Base-by-base conservation (phyloP, 2,888 invertebrate species). In the Zeuzera pyrina region DNA sequence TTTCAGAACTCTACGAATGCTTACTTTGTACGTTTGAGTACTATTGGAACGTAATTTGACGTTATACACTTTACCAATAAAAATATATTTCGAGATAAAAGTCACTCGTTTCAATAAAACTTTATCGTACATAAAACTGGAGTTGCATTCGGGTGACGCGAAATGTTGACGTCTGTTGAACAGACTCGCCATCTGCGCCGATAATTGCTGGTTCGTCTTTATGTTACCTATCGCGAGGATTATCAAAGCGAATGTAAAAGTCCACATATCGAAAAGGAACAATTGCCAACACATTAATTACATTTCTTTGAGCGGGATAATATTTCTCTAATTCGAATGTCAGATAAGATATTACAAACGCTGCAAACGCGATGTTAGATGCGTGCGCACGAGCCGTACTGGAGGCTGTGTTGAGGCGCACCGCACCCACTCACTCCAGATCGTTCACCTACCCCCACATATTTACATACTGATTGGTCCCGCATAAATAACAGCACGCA, bases 391-490 rank as follows among this genome's bases (percentile, higher is more conserved):
- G 61, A 63, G 63, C 63, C 68, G 57, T 70, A 62, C 57, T 55
- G 58, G 50, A 77, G 72, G 74, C 78, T 78, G 72, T 60, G 55
- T 53, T 55, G 43, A 38, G 42, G 41, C 45, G 51, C 57, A 46
- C 58, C 51, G 57, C 78, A 62, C 79, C 74, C 77, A 77, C 79
- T 64, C 76, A 62, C 58, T 61, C 64, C 60, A 69, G 78, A 73
- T 63, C 77, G 54, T 77, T 81, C 78, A 74, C 73, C 74, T 68
- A 78, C 71, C 73, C 30, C 72, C 55, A 72, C 62, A 70, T 88
- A 51, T 79, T 79, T 71, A 67, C 77, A 79, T 77, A 76, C 69
- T 73, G 78, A 79, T 79, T 76, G 72, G 60, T 58, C 52, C 52
- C 55, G 63, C 63, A 58, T 70, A 70, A 70, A 72, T 67, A 69